Evolutionary conservation across 2,113 vertebrate genomes (phyloP), one percentile per base, ranked within the genome.

Genomic region (Machaerirhynchus nigripectus): DNA sequence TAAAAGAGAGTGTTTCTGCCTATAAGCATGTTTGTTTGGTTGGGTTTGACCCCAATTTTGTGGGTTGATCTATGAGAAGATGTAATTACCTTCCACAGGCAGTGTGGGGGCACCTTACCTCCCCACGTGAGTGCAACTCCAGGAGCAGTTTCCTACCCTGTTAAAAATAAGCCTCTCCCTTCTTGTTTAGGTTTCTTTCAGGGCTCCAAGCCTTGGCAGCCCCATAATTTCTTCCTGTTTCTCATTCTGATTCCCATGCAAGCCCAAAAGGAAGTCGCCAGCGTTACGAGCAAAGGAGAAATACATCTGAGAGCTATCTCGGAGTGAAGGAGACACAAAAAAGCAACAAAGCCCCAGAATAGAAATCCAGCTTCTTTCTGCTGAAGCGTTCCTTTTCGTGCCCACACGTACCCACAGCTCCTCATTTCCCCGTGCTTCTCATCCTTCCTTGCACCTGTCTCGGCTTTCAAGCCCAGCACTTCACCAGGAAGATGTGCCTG

Each of bases 391-490:
- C 53, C 69, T 84, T 84, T 90, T 23, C n/a, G 55, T 74, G 87
- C 67, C 91, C 93, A 95, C 35, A 2, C 76, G 80, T 92, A 90
- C 90, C 64, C 75, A 53, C 31, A 89, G 60, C 71, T 96, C 79
- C 88, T 92, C 14, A 81, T 90, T 94, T 90, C 17, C 80, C 68
- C 65, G 8, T 96, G 94, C 63, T 11, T 71, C 94, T 94, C 87
- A 57, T 95, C 84, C 89, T 97, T 87, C 93, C 87, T 90, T 95
- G 92, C 93, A 96, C 96, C 95, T 96, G 93, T 86, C 95, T 86
- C 76, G 84, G 93, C 86, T 94, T 97, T 94, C 93, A 94, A 92
- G 79, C 39, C 76, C 92, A 65, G 79, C 65, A 71, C 90, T 94
- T 93, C 56, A 87, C 0, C 30, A 85, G 91, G 82, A 78, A 84